A percentile compares a stretch with the other conserved stretches of the same genome.
phyloP scores from a whole-genome alignment of 2,888 invertebrate genomes.

The Calameuta pallipes region DNA sequence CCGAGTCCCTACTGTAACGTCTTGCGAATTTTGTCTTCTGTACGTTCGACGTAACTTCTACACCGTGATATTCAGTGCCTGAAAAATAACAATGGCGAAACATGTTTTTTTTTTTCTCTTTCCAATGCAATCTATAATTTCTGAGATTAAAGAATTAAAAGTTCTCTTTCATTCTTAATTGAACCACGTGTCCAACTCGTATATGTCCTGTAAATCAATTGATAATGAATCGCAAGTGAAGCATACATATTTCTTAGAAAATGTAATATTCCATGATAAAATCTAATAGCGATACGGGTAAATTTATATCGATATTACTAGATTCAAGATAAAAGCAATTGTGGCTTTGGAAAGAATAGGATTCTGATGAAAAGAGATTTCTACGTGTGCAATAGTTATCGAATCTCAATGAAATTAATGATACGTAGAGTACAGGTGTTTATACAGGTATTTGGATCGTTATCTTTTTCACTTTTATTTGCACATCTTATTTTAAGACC shows the following conservation, averaged over 20 bases:
- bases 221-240: background rate
- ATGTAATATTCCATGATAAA: background rate
- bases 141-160: background rate
- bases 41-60: constrained; percentile 36
- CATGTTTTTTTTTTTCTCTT: constrained; percentile 35
- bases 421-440: background rate
- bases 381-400: background rate
- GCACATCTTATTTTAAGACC: background rate
- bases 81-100: constrained; percentile 44
- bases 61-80: constrained; percentile 39
- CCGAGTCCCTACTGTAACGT: background rate
- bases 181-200: background rate
- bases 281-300: background rate
- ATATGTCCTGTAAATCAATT: background rate
- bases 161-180: background rate
- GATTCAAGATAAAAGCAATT: background rate
- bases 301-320: background rate
- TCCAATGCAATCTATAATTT: background rate
- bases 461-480: background rate
- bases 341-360: background rate
- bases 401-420: background rate
- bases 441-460: background rate
- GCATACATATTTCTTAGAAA: background rate
- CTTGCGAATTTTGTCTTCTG: constrained; percentile 40
- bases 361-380: background rate